Base-by-base conservation (phyloP, 2,888 invertebrate genomes). In the Xestobium rufovillosum region DNA sequence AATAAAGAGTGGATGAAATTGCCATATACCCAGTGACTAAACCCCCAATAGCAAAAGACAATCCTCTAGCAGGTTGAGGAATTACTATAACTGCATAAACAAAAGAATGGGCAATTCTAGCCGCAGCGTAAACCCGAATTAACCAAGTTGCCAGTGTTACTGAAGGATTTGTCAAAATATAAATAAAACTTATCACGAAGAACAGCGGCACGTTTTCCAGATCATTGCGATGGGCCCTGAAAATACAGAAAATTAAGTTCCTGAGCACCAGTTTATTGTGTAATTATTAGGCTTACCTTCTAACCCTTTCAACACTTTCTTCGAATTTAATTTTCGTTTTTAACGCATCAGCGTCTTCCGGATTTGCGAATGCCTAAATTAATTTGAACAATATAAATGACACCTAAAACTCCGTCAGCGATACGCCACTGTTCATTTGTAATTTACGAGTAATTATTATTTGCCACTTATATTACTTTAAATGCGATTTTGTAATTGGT, bases 201-300 rank as follows among this genome's bases (percentile, higher is more conserved):
- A 80, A 81, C 2, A 73, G 67, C 0, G 76, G 69, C 30, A 82
- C 78, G 55, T 80, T 81, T 60, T 81, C 80, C 57, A 81, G 55
- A 56, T 81, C 81, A 52, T 82, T 81, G 48, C 71, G 65, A 56
- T 82, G 81, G 9, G 76, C 79, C 52, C 79, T 78, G n/a, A n/a
- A n/a, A n/a, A n/a, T n/a, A n/a, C n/a, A n/a, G n/a, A n/a, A n/a
- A n/a, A n/a, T n/a, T n/a, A n/a, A n/a, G n/a, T n/a, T n/a, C n/a
- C n/a, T n/a, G n/a, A n/a, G n/a, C n/a, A n/a, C n/a, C n/a, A n/a
- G n/a, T n/a, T n/a, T n/a, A n/a, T n/a, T n/a, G n/a, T n/a, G n/a
- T n/a, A n/a, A n/a, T 8, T n/a, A 19, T 19, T 8, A 19, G 23
- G 23, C n/a, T 19, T 19, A 19, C 23, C 23, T 19, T 19, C 23